Conservation (phyloP, 2,797 vertebrate species). For the Vireo griseus region DNA sequence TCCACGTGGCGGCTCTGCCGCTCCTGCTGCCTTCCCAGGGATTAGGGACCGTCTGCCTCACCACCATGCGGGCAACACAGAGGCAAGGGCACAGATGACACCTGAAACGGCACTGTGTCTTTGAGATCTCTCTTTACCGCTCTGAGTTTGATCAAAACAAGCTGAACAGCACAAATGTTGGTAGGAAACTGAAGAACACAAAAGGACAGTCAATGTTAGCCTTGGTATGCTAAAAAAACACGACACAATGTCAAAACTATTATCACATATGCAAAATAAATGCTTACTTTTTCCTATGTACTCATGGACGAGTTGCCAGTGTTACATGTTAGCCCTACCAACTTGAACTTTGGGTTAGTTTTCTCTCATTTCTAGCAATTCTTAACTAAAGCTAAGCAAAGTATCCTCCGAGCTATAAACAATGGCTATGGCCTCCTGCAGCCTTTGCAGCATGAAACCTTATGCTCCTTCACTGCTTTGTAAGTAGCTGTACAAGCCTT, state of each 20-base stretch:
- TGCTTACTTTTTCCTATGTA: not conserved
- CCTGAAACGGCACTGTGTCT: not conserved
- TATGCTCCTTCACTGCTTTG: accelerated
- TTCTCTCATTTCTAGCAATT: not conserved
- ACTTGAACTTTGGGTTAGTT: not conserved
- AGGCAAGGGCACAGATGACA: not conserved
- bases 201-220: not conserved
- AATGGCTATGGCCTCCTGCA: accelerated
- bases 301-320: not conserved
- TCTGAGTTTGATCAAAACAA: not conserved
- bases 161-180: not conserved
- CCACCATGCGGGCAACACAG: not conserved
- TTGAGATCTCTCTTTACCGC: not conserved
- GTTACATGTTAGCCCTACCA: not conserved
- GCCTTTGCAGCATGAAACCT: not conserved
- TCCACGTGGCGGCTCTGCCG: not conserved
- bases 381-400: not conserved
- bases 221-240: not conserved
- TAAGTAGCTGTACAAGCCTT: not conserved
- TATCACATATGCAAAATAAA: not conserved
- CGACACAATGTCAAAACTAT: not conserved
- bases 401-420: not conserved
- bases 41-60: not conserved
- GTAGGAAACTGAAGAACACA: not conserved
- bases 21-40: not conserved